Percentiles rank a stretch among this genome's conserved stretches.
phyloP scores from a whole-genome alignment of 2,888 invertebrate species.

The Helleia helle region DNA sequence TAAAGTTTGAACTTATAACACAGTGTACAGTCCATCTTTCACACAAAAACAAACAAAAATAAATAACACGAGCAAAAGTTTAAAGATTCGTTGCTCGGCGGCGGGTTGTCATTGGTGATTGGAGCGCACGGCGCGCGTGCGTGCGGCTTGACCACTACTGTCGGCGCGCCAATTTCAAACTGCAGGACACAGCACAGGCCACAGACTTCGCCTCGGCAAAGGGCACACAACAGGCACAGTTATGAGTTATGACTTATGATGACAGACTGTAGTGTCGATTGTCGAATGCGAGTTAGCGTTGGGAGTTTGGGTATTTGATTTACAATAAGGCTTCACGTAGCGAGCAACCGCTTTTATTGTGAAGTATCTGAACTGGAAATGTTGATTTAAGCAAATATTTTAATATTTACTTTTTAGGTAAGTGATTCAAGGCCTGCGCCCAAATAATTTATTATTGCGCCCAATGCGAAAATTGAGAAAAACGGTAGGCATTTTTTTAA shows the following conservation, averaged over 20 bases:
- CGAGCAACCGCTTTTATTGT: neutral
- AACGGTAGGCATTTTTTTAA: too few relatives aligned
- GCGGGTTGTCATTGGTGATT: slow-evolving; percentile 36
- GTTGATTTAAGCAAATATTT: slow-evolving; percentile 18
- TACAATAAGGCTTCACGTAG: neutral
- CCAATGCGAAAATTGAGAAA: too few relatives aligned
- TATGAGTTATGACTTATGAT: too few relatives aligned
- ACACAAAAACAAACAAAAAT: slow-evolving; percentile 35
- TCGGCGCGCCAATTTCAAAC: slow-evolving; percentile 64
- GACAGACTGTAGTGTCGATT: too few relatives aligned
- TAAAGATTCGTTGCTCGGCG: slow-evolving; percentile 25
- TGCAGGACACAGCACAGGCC: slow-evolving; percentile 22
- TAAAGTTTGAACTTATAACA: slow-evolving; percentile 26
- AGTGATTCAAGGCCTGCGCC: too few relatives aligned
- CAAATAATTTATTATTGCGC: too few relatives aligned
- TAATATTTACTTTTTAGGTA: too few relatives aligned
- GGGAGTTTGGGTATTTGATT: too few relatives aligned
- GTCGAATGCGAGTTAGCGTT: too few relatives aligned
- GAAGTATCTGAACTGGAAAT: slow-evolving; percentile 8
- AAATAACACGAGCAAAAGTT: slow-evolving; percentile 41
- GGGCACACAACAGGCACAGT: neutral
- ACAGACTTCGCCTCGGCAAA: too few relatives aligned
- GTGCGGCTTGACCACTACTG: slow-evolving; percentile 35
- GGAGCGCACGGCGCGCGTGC: slow-evolving; percentile 44
- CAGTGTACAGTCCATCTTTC: slow-evolving; percentile 20